Conservation (phyloP, 1,140 invertebrate genomes). For the Tetragnatha versicolor region DNA sequence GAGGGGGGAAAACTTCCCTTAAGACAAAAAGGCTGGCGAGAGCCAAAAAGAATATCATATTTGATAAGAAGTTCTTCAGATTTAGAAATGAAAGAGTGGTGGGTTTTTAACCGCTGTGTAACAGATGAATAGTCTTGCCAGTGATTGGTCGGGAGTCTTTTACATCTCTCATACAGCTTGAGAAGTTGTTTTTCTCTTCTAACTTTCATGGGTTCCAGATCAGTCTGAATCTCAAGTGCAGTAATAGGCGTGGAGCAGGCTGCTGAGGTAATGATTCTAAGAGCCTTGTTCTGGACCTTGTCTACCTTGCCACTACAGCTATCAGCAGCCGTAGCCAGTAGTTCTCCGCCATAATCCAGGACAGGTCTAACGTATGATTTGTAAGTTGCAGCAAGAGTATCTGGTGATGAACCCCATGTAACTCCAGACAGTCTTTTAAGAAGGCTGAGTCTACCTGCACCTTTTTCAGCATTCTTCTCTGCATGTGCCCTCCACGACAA, state of each 20-base stretch:
- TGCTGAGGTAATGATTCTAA: background rate
- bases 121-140: background rate
- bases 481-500: background rate
- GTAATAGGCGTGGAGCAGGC: background rate
- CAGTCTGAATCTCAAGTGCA: background rate
- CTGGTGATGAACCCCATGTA: background rate
- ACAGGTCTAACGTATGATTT: too few relatives aligned
- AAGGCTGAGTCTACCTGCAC: background rate
- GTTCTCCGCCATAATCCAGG: conserved; percentile 8
- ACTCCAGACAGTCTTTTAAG: background rate
- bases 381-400: background rate
- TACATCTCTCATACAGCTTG: background rate
- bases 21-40: background rate
- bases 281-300: conserved; percentile 2
- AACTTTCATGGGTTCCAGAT: background rate
- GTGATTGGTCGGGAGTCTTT: background rate
- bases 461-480: background rate
- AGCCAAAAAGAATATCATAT: too few relatives aligned
- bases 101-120: too few relatives aligned
- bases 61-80: too few relatives aligned
- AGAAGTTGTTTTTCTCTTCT: conserved; percentile 21
- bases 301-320: conserved; percentile 2
- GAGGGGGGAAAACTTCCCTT: background rate
- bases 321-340: background rate
- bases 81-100: too few relatives aligned